Evolutionary conservation across 2,113 vertebrate genomes (phyloP).

Genomic region (Hemichromis elongatus): DNA sequence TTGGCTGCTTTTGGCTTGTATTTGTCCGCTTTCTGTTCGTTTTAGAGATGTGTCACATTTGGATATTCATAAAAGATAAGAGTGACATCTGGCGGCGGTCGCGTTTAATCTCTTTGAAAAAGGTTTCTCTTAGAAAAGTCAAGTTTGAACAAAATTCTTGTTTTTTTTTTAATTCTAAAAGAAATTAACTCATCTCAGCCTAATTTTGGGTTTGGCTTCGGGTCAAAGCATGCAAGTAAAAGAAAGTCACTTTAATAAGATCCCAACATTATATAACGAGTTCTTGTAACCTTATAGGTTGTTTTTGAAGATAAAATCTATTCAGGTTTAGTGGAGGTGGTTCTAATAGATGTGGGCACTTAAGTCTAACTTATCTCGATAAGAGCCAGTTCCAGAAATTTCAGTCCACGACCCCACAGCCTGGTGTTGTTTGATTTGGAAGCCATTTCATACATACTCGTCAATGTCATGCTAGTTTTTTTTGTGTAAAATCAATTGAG

Average conservation of each 20-base stretch:
- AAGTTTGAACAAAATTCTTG: background rate
- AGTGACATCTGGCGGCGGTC: slow-evolving; percentile 37
- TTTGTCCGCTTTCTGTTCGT: background rate
- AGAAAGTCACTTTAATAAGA: background rate
- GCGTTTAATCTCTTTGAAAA: background rate
- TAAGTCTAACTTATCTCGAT: slow-evolving; percentile 6
- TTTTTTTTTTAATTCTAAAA: background rate
- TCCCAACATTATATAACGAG: background rate
- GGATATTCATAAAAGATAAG: background rate
- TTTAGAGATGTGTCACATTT: background rate
- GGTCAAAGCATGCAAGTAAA: background rate
- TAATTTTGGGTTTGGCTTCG: background rate
- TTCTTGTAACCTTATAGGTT: background rate
- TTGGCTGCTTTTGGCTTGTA: background rate
- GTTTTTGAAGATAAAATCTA: background rate
- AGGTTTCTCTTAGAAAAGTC: background rate
- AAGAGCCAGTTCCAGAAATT: slow-evolving; percentile 7
- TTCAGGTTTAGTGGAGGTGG: background rate
- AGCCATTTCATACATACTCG: slow-evolving; percentile 10
- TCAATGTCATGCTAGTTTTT: background rate
- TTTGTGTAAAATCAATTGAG: background rate
- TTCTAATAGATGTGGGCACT: background rate
- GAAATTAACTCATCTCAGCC: background rate
- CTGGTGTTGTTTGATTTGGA: slow-evolving; percentile 4
- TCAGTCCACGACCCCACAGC: background rate